Evolutionary conservation across 2,113 vertebrate genomes (phyloP).

Genomic region (Bubalus kerabau): DNA sequence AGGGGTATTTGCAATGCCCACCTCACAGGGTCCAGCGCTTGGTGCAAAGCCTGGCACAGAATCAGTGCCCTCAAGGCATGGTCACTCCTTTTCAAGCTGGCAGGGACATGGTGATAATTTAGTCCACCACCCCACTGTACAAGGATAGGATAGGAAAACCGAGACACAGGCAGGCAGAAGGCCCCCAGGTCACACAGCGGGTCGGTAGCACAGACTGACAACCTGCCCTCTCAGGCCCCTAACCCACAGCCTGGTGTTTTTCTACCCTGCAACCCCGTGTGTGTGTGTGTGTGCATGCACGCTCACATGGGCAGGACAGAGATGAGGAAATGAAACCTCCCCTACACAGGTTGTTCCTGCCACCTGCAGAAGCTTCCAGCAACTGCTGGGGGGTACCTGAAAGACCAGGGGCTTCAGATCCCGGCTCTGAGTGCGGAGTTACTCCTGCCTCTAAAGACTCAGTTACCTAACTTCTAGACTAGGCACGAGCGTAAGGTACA

Average conservation of each 20-base stretch:
- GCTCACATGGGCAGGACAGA: neutral
- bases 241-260: neutral
- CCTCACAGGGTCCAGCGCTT: neutral
- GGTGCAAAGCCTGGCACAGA: neutral
- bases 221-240: neutral
- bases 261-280: neutral
- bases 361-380: neutral
- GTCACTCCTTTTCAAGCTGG: neutral
- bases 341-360: neutral
- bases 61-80: neutral
- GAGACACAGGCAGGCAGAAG: neutral
- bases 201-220: neutral
- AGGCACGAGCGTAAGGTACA: neutral
- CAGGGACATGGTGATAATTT: neutral
- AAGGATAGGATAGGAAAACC: neutral
- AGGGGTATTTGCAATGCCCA: neutral
- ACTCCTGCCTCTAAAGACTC: neutral
- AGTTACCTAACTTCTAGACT: neutral
- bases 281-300: neutral
- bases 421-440: neutral
- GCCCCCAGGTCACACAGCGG: too few species aligned
- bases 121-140: neutral
- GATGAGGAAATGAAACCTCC: constrained; percentile 20
- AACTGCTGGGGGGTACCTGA: neutral
- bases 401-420: neutral